Conservation (phyloP, 2,888 invertebrate genomes). For the Tupiocoris notatus region DNA sequence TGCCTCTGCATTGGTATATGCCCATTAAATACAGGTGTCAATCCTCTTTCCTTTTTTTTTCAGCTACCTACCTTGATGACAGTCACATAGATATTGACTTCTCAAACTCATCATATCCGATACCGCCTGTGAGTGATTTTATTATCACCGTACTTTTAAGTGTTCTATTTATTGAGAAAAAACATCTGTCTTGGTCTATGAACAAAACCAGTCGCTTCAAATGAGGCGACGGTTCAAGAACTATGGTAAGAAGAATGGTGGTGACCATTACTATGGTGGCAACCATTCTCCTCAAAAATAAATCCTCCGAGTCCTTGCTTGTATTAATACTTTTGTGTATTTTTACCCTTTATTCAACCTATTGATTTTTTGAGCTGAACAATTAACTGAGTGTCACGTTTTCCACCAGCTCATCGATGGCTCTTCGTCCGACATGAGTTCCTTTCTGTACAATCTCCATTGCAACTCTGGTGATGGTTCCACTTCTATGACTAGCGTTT, state of each 20-base stretch:
- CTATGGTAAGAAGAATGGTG: too few relatives aligned
- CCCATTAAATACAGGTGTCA: not conserved
- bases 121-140: not conserved
- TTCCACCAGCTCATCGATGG: conserved; percentile 10
- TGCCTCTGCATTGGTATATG: too few relatives aligned
- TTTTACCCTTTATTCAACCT: too few relatives aligned
- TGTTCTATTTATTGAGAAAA: too few relatives aligned
- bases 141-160: not conserved
- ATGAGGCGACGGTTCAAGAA: not conserved
- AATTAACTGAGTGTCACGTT: too few relatives aligned
- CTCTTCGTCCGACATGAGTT: conserved; percentile 31
- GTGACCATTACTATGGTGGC: too few relatives aligned
- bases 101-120: conserved; percentile 21
- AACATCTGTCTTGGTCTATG: not conserved
- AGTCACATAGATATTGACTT: conserved; percentile 31
- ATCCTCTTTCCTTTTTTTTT: conserved; percentile 2
- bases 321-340: too few relatives aligned
- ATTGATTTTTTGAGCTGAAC: too few relatives aligned
- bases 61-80: conserved; percentile 41
- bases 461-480: conserved; percentile 24
- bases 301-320: too few relatives aligned
- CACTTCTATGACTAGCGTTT: conserved; percentile 32
- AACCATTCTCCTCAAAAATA: too few relatives aligned
- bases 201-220: not conserved
- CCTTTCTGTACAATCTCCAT: conserved; percentile 29